Percentiles rank a stretch among this genome's conserved stretches.
These are phyloP conservation scores for Emydura subglobosa DNA, from an alignment of 2,113 vertebrate genomes.

Conservation along the genomic window DNA sequence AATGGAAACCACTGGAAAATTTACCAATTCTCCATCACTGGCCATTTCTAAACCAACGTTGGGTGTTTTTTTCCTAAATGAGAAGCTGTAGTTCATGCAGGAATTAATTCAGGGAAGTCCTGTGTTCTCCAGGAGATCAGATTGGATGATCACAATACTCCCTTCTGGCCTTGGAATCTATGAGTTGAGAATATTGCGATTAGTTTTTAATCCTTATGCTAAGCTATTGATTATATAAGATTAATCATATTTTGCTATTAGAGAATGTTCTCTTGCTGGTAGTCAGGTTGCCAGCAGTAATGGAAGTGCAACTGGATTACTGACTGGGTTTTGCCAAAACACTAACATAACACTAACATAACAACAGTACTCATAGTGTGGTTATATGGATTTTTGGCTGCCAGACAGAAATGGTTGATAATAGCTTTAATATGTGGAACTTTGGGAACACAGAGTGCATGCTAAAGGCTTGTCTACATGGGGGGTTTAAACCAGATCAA, in stretches of 20 bases:
- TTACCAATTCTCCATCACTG: neutral
- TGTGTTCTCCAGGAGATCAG: neutral
- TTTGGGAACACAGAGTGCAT: neutral
- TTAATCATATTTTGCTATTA: neutral
- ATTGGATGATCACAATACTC: neutral
- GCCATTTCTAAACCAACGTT: conserved; percentile 9
- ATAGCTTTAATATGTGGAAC: neutral
- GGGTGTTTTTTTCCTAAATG: conserved; percentile 1
- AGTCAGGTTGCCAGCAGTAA: neutral
- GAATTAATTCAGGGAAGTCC: neutral
- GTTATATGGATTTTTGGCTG: neutral
- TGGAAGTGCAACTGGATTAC: neutral
- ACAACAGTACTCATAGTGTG: neutral
- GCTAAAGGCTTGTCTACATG: no score
- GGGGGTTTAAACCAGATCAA: neutral
- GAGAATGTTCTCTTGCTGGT: neutral
- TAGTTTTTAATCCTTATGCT: neutral
- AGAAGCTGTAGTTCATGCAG: neutral
- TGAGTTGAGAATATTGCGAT: neutral
- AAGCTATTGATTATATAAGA: neutral
- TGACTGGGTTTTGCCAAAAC: neutral
- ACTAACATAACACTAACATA: neutral
- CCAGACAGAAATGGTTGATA: neutral
- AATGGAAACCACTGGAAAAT: neutral
- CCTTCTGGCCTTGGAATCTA: neutral